These are phyloP conservation scores for Colossoma macropomum DNA, from an alignment of 2,113 vertebrate species.

Conservation along the genomic window DNA sequence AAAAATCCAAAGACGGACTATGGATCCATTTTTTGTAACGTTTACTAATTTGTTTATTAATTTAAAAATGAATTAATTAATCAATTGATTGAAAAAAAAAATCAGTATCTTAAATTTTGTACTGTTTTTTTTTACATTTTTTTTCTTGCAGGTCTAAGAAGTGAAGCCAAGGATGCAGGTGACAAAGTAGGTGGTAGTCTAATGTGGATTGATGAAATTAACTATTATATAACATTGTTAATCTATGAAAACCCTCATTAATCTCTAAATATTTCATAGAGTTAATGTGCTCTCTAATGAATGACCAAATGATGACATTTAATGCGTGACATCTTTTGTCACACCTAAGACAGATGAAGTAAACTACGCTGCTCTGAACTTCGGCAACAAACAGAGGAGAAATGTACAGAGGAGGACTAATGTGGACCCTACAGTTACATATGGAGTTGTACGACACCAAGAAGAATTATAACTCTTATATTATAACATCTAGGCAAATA, in stretches of 20 bases:
- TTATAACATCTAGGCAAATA: background rate
- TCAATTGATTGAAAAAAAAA: no score
- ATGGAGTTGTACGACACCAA: conserved; percentile 1
- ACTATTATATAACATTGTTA: no score
- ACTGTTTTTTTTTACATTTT: background rate
- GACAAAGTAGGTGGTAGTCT: background rate
- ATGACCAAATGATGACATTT: background rate
- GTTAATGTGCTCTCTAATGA: background rate
- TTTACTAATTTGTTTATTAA: no score
- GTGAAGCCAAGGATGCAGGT: background rate
- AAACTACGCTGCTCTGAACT: background rate
- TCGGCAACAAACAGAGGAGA: background rate
- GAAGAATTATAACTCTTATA: background rate
- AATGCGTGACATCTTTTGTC: background rate
- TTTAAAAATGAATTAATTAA: no score
- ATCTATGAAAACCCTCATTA: no score
- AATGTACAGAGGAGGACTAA: background rate
- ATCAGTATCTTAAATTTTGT: no score
- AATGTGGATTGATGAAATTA: background rate
- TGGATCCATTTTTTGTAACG: no score
- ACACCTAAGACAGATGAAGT: background rate
- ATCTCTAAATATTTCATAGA: background rate
- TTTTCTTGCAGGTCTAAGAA: background rate
- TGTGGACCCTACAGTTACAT: background rate
- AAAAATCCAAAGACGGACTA: no score